A percentile compares a stretch with the other conserved stretches of the same genome.
Evolutionary conservation across 2,113 vertebrate species (phyloP).

Genomic region (Ceyx melanurus): DNA sequence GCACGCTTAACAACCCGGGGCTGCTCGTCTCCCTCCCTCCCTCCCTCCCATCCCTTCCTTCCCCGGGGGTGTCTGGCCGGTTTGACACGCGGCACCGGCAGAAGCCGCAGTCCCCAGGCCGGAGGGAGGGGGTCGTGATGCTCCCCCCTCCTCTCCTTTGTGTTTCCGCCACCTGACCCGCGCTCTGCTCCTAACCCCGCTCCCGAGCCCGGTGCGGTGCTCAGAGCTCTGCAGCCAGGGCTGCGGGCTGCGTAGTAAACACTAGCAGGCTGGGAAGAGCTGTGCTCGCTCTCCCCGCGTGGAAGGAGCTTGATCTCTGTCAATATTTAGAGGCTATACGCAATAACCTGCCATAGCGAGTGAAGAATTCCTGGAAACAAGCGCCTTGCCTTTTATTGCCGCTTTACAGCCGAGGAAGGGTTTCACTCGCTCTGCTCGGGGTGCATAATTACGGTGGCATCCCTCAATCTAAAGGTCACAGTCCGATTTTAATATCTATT

Average conservation of each 20-base stretch:
- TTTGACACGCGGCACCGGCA: neutral
- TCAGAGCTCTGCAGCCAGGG: neutral
- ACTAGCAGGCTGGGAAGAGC: neutral
- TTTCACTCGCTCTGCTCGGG: neutral
- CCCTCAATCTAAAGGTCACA: constrained; percentile 19
- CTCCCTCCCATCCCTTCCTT: neutral
- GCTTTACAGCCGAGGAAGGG: neutral
- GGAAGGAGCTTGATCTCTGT: constrained; percentile 14
- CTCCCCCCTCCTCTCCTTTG: neutral
- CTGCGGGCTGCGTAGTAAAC: constrained; percentile 45
- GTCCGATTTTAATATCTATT: neutral
- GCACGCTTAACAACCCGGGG: constrained; percentile 5
- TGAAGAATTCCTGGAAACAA: constrained; percentile 42
- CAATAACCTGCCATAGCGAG: neutral
- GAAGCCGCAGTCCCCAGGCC: neutral
- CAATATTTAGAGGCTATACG: neutral
- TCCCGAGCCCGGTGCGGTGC: neutral
- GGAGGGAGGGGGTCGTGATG: neutral
- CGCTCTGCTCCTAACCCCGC: too few relatives aligned
- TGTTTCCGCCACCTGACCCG: neutral
- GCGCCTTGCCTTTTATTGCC: neutral
- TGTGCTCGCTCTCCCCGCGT: neutral
- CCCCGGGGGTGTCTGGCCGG: neutral
- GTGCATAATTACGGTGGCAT: neutral
- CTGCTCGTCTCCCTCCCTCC: neutral